These are phyloP conservation scores for Nanorana parkeri DNA, from an alignment of 2,113 vertebrate genomes.

Conservation along the genomic window DNA sequence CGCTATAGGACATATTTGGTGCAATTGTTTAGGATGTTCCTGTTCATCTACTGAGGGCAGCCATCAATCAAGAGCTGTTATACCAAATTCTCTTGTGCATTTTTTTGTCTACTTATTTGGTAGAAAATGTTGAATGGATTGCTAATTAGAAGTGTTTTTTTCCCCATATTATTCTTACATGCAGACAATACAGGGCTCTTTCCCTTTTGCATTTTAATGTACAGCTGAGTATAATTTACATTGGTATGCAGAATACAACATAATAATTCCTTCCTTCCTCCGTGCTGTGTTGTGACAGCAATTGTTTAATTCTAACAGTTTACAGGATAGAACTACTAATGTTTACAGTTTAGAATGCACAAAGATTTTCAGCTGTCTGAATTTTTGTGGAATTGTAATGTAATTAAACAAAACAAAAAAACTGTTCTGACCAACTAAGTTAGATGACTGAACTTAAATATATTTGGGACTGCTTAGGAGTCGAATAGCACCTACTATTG, in stretches of 20 bases:
- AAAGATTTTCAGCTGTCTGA: neutral
- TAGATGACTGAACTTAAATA: too few species aligned
- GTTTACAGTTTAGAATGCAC: neutral
- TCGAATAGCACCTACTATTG: too few species aligned
- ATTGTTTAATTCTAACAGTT: neutral
- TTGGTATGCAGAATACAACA: neutral
- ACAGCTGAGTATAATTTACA: conserved; percentile 21
- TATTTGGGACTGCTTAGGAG: too few species aligned
- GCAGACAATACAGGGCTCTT: conserved; percentile 1
- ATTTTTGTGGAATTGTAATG: neutral
- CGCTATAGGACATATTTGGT: neutral
- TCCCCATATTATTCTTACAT: neutral
- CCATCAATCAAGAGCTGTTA: conserved; percentile 12
- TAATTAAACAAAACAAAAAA: neutral
- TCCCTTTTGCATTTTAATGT: conserved; percentile 29
- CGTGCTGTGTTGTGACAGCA: neutral
- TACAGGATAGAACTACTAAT: neutral
- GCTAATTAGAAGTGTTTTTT: conserved; percentile 13
- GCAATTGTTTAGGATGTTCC: neutral
- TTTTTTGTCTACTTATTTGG: neutral
- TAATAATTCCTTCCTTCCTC: conserved; percentile 11
- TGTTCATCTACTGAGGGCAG: neutral
- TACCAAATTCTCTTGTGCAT: neutral
- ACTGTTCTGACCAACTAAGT: too few species aligned
- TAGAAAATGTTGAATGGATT: neutral